Conservation (phyloP, 1,140 invertebrate genomes). For the Aphidius ervi region DNA sequence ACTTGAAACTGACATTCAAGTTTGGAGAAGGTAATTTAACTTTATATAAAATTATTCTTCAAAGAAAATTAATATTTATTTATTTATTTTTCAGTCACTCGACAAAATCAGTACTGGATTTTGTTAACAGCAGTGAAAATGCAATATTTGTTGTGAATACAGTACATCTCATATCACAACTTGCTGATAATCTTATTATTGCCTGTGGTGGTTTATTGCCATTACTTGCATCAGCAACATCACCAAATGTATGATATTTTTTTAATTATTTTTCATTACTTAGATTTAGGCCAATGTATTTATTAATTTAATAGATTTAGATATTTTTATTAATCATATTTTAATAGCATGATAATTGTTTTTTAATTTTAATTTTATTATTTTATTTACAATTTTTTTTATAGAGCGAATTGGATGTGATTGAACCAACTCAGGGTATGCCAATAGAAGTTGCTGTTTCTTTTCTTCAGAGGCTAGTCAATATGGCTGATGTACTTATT, state of each 20-base stretch:
- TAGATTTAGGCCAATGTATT: slow-evolving; percentile 15
- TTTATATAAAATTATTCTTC: neutral
- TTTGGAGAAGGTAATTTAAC: slow-evolving; percentile 68
- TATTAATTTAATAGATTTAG: slow-evolving; percentile 83
- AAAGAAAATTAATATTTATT: neutral
- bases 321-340: slow-evolving; percentile 65
- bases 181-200: slow-evolving; percentile 98
- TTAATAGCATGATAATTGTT: too few species aligned
- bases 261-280: slow-evolving; percentile 9
- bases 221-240: slow-evolving; percentile 94
- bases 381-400: slow-evolving; percentile 24
- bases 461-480: slow-evolving; percentile 93
- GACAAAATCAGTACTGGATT: slow-evolving; percentile 94
- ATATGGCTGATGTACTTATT: slow-evolving; percentile 97
- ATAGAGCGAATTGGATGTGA: slow-evolving; percentile 95
- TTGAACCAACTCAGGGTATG: slow-evolving; percentile 98
- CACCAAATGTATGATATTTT: slow-evolving; percentile 84
- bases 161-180: slow-evolving; percentile 96
- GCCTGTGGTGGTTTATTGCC: slow-evolving; percentile 97
- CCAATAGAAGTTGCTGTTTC: slow-evolving; percentile 95
- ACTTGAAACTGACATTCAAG: slow-evolving; percentile 96
- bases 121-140: slow-evolving; percentile 96
- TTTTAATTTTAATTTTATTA: slow-evolving; percentile 14
- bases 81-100: slow-evolving; percentile 72
- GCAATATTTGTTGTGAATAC: slow-evolving; percentile 99